Conservation (phyloP, 23 tunicate genomes). For the Styela clava region DNA sequence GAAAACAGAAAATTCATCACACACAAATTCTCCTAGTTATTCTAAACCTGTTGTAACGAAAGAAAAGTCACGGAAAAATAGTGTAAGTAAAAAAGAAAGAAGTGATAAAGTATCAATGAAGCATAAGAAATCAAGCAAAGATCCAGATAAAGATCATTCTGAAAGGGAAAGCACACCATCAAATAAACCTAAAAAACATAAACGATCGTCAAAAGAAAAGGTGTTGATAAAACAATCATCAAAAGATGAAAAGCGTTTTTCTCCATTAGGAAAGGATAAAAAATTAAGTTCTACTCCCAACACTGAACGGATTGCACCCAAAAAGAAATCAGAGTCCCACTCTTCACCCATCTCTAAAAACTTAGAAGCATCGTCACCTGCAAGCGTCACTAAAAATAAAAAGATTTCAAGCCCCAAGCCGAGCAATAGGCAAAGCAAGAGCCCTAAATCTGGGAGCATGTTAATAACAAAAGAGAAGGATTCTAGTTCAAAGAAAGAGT, state of each 20-base stretch:
- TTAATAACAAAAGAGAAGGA: neutral
- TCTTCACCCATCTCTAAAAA: neutral
- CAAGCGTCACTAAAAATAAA: neutral
- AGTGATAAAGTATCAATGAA: constrained; percentile 1
- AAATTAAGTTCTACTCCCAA: neutral
- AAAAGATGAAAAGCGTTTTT: neutral
- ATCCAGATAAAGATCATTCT: constrained; percentile 18
- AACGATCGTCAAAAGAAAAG: constrained; percentile 26
- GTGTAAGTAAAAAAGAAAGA: neutral
- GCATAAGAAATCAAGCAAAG: constrained; percentile 10
- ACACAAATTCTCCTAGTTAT: neutral
- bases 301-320: neutral
- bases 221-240: neutral
- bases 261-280: neutral
- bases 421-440: neutral
- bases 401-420: neutral
- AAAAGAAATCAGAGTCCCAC: neutral
- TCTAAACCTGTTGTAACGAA: neutral
- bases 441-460: neutral
- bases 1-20: neutral
- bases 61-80: neutral
- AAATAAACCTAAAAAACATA: constrained; percentile 21
- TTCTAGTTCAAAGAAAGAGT: neutral
- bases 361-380: neutral
- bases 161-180: constrained; percentile 6